phyloP scores from a whole-genome alignment of 1,140 invertebrate species.

The Sinella curviseta region DNA sequence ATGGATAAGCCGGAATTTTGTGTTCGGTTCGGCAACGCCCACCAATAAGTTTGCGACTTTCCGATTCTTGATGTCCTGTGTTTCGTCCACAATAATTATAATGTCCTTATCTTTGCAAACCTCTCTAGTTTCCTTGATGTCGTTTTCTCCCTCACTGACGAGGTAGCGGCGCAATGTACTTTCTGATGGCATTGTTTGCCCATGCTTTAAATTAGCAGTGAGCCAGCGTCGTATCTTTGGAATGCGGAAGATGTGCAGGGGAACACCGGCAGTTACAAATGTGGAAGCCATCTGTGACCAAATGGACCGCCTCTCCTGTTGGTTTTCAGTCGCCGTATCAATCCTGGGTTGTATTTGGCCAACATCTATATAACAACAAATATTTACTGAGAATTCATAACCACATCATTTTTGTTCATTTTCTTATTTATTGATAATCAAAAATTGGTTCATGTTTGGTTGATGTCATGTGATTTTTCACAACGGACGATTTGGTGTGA shows the following conservation, averaged over 20 bases:
- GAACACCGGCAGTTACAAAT: not conserved
- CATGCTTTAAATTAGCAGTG: not conserved
- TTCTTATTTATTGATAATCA: not conserved
- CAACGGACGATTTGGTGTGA: not conserved
- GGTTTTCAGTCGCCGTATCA: not conserved
- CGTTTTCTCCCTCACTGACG: not conserved
- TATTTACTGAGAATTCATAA: not conserved
- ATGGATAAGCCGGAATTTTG: not conserved
- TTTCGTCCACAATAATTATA: conserved; percentile 7
- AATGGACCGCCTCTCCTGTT: too few relatives aligned
- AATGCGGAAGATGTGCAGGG: not conserved
- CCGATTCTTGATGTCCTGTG: not conserved
- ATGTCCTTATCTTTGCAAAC: conserved; percentile 8
- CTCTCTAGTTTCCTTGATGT: not conserved
- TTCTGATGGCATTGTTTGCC: not conserved
- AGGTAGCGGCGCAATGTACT: not conserved
- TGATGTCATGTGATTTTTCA: not conserved
- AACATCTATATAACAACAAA: not conserved
- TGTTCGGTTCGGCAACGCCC: not conserved
- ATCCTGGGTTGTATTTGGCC: not conserved
- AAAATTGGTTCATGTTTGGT: not conserved
- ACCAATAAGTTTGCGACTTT: conserved; percentile 20
- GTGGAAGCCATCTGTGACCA: not conserved
- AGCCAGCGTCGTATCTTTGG: not conserved
- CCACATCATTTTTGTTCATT: not conserved